Evolutionary conservation across 2,888 invertebrate species (phyloP).

Genomic region (Stegana nigrithorax): DNA sequence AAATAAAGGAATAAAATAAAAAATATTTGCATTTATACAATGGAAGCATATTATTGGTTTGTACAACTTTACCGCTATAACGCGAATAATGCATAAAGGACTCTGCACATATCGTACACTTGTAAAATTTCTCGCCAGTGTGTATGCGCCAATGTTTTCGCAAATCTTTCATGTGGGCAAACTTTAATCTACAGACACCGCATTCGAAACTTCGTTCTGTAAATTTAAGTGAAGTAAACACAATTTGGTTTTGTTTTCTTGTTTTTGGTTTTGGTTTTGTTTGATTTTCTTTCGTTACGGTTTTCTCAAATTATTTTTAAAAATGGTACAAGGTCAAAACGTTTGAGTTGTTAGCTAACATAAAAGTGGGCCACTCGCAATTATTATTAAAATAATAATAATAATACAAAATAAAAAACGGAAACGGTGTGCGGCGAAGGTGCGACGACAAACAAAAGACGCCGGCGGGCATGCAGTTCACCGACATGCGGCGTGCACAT

Average conservation of each 20-base stretch:
- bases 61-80: slow-evolving; percentile 49
- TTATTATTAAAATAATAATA: too few relatives aligned
- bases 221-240: slow-evolving; percentile 31
- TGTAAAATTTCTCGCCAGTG: slow-evolving; percentile 55
- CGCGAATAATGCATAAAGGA: slow-evolving; percentile 54
- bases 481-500: too few relatives aligned
- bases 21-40: too few relatives aligned
- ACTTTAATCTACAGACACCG: slow-evolving; percentile 48
- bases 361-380: slow-evolving; percentile 31
- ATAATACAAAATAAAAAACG: too few relatives aligned
- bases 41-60: neutral
- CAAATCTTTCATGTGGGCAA: slow-evolving; percentile 49
- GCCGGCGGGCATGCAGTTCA: too few relatives aligned
- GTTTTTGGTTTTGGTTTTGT: slow-evolving; percentile 3
- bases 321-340: too few relatives aligned
- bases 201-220: slow-evolving; percentile 53
- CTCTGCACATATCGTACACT: slow-evolving; percentile 50
- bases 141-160: slow-evolving; percentile 57
- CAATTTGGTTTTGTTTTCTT: too few relatives aligned
- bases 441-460: too few relatives aligned
- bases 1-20: neutral
- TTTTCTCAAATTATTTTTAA: too few relatives aligned
- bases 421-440: too few relatives aligned
- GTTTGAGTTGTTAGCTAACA: slow-evolving; percentile 8
- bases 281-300: slow-evolving; percentile 10